These are phyloP conservation scores for Prunella fulvescens DNA, from an alignment of 2,113 vertebrate genomes.

Conservation along the genomic window DNA sequence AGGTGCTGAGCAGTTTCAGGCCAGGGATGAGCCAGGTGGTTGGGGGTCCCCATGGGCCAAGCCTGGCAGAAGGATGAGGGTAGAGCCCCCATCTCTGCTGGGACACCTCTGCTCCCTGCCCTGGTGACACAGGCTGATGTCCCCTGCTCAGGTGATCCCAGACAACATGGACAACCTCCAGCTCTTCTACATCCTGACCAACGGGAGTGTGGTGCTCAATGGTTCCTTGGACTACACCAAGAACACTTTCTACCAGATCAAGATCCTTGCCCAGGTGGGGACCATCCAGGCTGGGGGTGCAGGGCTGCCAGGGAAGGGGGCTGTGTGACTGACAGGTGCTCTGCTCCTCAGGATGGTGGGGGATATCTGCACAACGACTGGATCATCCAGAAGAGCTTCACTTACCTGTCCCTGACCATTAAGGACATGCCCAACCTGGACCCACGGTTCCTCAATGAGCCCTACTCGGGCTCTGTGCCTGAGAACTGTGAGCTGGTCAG, in stretches of 20 bases:
- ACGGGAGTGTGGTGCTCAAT: slow-evolving; percentile 12
- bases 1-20: neutral
- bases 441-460: slow-evolving; percentile 25
- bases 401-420: slow-evolving; percentile 24
- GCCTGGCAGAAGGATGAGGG: neutral
- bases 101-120: neutral
- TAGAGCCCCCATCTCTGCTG: neutral
- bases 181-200: slow-evolving; percentile 43
- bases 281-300: rapidly evolving
- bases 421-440: neutral
- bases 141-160: slow-evolving; percentile 29
- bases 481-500: slow-evolving; percentile 28
- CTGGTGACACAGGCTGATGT: neutral
- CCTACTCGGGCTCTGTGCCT: neutral
- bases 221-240: slow-evolving; percentile 39
- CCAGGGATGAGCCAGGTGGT: neutral
- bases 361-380: neutral
- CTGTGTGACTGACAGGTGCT: neutral
- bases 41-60: neutral
- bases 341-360: neutral
- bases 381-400: neutral
- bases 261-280: slow-evolving; percentile 11
- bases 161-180: neutral
- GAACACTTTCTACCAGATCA: slow-evolving; percentile 53
- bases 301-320: neutral